These are phyloP conservation scores for Leuciscus idus DNA, from an alignment of 2,113 vertebrate species.

Conservation along the genomic window DNA sequence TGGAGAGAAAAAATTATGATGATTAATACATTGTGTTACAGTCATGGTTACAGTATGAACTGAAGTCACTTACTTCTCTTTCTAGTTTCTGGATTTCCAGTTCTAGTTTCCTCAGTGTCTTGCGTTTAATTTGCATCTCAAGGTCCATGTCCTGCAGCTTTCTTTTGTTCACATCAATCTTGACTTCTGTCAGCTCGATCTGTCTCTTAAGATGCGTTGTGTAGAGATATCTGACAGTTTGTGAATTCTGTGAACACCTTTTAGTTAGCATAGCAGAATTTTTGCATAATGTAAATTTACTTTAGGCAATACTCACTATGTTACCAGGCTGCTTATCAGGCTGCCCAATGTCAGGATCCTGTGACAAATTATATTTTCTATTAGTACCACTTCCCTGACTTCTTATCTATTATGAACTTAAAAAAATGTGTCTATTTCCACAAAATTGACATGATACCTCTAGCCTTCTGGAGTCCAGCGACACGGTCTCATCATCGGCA, in stretches of 20 bases:
- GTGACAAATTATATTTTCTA: no score
- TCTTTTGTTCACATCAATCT: slow-evolving; percentile 5
- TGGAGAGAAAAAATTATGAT: background rate
- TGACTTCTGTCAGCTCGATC: slow-evolving; percentile 20
- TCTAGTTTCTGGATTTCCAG: slow-evolving; percentile 33
- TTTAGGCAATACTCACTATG: no score
- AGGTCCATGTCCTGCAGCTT: slow-evolving; percentile 27
- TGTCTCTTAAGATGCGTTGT: slow-evolving; percentile 8
- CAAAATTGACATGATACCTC: no score
- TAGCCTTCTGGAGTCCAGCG: no score
- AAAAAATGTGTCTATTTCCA: no score
- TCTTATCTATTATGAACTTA: no score
- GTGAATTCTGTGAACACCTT: slow-evolving; percentile 29
- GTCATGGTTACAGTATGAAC: slow-evolving; percentile 25
- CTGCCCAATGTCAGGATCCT: no score
- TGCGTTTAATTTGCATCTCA: slow-evolving; percentile 19
- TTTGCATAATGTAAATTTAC: background rate
- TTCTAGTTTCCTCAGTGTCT: slow-evolving; percentile 33
- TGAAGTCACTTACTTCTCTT: slow-evolving; percentile 31
- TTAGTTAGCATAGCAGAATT: slow-evolving; percentile 15
- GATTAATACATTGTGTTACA: slow-evolving; percentile 16
- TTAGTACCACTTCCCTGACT: no score
- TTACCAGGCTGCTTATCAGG: no score
- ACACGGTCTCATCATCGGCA: no score
- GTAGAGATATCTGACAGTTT: slow-evolving; percentile 22